Evolutionary conservation across 2,888 invertebrate species (phyloP), one percentile per base, ranked within the genome.

Genomic region (Drosophila basisetae): DNA sequence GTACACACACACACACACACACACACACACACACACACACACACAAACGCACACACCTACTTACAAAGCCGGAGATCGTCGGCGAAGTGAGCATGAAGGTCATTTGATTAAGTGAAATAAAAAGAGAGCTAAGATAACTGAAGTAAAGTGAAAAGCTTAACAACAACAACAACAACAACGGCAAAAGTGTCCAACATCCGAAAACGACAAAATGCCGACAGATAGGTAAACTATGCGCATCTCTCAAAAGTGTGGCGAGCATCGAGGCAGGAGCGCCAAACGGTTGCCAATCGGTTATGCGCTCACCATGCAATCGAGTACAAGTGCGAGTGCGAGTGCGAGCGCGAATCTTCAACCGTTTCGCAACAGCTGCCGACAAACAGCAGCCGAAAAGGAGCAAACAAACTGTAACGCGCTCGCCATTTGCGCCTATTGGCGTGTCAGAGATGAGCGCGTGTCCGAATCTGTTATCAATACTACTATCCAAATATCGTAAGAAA

Each of bases 71-170:
- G 79, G 67, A 75, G 68, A 68, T 66, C 31, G 61, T 55, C 50
- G 54, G 68, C 59, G 63, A 79, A 86, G 68, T 73, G 88, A 89
- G 91, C 91, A 77, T 87, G 87, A 87, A 87, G 87, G 87, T 89
- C 91, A 87, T 80, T 76, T 76, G 77, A 55, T 56, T 65, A 80
- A 80, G 77, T 77, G 66, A 69, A 73, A 58, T 78, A 73, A 66
- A 47, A 61, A 69, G 63, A 73, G 54, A 58, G 47, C 28, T 47
- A 43, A 37, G 59, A 37, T 22, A 43, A 62, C 33, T 73, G 39
- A 73, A 55, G 49, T 55, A 66, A 76, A 74, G 63, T 35, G 35
- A 68, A 62, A 54, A 62, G 53, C 9, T 16, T 22, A 50, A 41
- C 61, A 41, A 37, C n/a, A 43, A 58, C 62, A 75, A 50, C 67